These are phyloP conservation scores for Lithobates sylvaticus DNA, from an alignment of 2,797 vertebrate species.

Conservation along the genomic window DNA sequence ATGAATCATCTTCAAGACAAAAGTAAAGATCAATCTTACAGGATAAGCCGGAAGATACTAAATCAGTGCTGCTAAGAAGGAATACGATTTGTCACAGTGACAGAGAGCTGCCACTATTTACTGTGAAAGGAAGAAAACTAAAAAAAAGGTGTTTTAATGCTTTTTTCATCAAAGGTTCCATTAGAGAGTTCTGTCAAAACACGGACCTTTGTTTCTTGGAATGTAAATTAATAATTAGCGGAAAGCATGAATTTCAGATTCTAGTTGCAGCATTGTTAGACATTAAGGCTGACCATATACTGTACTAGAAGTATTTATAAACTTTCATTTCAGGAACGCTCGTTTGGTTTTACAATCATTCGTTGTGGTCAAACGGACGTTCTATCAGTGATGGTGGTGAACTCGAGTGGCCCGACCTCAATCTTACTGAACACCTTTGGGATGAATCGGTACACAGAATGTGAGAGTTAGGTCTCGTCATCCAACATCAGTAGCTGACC, in stretches of 20 bases:
- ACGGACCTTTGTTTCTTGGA: neutral
- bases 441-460: too few relatives aligned
- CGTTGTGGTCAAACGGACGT: too few relatives aligned
- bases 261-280: neutral
- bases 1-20: neutral
- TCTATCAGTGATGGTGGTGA: too few relatives aligned
- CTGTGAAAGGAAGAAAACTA: neutral
- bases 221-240: neutral
- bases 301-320: too few relatives aligned
- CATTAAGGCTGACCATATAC: too few relatives aligned
- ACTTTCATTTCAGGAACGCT: too few relatives aligned
- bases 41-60: neutral
- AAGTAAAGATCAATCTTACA: slow-evolving; percentile 1
- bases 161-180: neutral
- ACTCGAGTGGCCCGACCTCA: too few relatives aligned
- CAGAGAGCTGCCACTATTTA: neutral
- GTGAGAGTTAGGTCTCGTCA: too few relatives aligned
- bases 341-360: too few relatives aligned
- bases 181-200: neutral
- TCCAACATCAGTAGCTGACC: too few relatives aligned
- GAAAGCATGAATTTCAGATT: neutral
- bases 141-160: neutral
- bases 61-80: neutral
- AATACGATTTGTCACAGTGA: neutral
- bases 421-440: too few relatives aligned